Evolutionary conservation across 2,113 vertebrate genomes (phyloP).

Genomic region (Arizona elegans): DNA sequence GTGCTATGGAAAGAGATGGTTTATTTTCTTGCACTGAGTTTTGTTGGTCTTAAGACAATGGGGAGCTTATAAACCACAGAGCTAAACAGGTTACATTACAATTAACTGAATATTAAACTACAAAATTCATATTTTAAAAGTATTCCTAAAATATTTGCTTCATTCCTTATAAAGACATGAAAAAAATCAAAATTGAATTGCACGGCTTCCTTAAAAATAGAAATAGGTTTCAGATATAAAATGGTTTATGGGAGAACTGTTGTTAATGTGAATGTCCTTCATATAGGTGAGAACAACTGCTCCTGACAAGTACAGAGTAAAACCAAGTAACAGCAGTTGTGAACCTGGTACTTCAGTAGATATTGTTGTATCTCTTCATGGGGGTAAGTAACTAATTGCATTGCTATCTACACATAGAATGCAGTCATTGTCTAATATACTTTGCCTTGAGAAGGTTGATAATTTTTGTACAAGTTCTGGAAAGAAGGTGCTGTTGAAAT

Average conservation of each 20-base stretch:
- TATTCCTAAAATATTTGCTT: not conserved
- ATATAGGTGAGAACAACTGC: constrained; percentile 93
- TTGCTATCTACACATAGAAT: not conserved
- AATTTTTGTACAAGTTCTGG: not conserved
- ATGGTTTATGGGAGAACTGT: not conserved
- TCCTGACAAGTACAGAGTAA: constrained; percentile 96
- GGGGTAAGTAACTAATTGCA: constrained; percentile 74
- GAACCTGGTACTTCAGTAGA: constrained; percentile 87
- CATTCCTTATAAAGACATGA: not conserved
- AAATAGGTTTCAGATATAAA: not conserved
- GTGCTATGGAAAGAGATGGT: not conserved
- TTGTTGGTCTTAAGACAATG: not conserved
- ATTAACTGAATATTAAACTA: not conserved
- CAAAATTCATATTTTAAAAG: not conserved
- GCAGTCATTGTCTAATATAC: not conserved
- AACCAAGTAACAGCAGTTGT: constrained; percentile 93
- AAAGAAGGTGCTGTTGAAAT: not conserved
- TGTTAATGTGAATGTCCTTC: not conserved
- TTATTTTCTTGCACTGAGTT: not conserved
- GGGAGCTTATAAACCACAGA: not conserved
- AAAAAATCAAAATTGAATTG: not conserved
- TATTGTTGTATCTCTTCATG: constrained; percentile 91
- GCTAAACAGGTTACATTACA: not conserved
- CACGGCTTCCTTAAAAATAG: not conserved
- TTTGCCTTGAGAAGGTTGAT: not conserved